Evolutionary conservation across 2,113 vertebrate genomes (phyloP).

Genomic region (Spermophilus dauricus): DNA sequence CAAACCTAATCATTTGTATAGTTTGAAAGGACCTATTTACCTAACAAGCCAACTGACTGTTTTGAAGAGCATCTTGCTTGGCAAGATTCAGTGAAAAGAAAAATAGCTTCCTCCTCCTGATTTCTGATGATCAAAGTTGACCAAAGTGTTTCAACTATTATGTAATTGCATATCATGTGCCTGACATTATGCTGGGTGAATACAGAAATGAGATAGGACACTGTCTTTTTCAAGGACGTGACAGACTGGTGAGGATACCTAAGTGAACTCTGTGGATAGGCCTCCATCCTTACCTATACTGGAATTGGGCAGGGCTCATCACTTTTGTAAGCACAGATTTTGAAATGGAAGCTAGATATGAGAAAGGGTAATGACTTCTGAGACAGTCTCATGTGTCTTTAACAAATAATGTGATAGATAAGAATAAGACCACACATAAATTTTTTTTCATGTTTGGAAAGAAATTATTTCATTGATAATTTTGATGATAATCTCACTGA

Average conservation of each 20-base stretch:
- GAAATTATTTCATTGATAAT: not conserved
- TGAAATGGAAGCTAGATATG: not conserved
- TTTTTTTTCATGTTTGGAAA: not conserved
- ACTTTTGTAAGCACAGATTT: not conserved
- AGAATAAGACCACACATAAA: not conserved
- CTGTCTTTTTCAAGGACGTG: not conserved
- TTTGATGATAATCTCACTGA: not conserved
- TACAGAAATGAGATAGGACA: not conserved
- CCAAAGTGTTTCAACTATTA: not conserved
- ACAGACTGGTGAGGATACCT: not conserved
- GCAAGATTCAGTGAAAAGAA: not conserved
- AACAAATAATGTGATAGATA: not conserved
- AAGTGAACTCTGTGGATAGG: not conserved
- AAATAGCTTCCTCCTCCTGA: not conserved
- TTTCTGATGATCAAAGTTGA: slow-evolving; percentile 15
- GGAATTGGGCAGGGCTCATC: not conserved
- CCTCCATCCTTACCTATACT: not conserved
- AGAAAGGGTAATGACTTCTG: not conserved
- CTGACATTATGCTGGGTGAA: not conserved
- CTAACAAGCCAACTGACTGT: not conserved
- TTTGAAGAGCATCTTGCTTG: not conserved
- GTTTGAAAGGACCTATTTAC: slow-evolving; percentile 40
- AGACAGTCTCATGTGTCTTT: not conserved
- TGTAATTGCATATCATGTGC: not conserved
- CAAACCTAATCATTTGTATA: not conserved